Conservation (phyloP, 2,797 vertebrate species). For the Avahi laniger region DNA sequence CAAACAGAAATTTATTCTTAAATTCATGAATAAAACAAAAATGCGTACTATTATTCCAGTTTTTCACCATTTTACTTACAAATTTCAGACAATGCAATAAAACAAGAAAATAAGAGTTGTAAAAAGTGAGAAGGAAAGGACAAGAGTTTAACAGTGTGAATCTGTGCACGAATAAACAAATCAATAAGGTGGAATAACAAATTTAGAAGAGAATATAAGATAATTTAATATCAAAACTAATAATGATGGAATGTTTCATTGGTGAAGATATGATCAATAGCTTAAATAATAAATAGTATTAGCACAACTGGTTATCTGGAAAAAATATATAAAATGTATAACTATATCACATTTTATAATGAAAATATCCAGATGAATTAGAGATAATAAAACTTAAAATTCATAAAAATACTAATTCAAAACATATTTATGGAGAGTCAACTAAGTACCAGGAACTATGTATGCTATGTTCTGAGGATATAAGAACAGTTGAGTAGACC, state of each 20-base stretch:
- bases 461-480: background rate
- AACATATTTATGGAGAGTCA: background rate
- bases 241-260: background rate
- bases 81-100: background rate
- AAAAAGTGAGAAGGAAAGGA: background rate
- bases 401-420: background rate
- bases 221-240: background rate
- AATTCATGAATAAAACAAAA: background rate
- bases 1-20: background rate
- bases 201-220: background rate
- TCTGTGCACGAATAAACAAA: background rate
- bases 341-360: background rate
- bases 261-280: background rate
- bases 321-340: background rate
- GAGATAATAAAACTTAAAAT: background rate
- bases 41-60: background rate
- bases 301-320: background rate
- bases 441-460: background rate
- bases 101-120: background rate
- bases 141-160: background rate
- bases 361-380: background rate
- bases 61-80: background rate
- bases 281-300: background rate
- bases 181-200: background rate
- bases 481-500: background rate